Evolutionary conservation across 1,140 invertebrate genomes (phyloP).

Genomic region (Tetragonula clypearis): DNA sequence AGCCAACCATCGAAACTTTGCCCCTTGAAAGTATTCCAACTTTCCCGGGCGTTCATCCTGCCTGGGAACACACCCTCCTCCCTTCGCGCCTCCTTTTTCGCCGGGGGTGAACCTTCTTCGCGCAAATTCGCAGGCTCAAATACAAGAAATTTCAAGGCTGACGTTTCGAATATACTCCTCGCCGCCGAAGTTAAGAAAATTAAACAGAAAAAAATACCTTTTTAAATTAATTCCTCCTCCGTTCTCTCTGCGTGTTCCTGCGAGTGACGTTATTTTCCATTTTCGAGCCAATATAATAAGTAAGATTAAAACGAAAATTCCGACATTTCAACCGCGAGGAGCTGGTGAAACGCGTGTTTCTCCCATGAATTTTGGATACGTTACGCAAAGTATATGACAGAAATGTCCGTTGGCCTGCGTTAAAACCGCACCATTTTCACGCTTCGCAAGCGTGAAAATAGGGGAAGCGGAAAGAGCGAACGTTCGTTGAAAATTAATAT

Average conservation of each 20-base stretch:
- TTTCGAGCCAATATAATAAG: no score
- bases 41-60: conserved; percentile 30
- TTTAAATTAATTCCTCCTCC: no score
- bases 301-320: neutral
- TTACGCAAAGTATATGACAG: neutral
- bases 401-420: neutral
- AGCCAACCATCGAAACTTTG: conserved; percentile 40
- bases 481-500: neutral
- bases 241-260: no score
- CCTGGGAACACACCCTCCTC: conserved; percentile 5
- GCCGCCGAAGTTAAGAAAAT: neutral
- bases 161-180: neutral
- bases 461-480: neutral
- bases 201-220: no score
- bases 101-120: conserved; percentile 1
- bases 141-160: conserved; percentile 29
- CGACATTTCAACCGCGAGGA: neutral
- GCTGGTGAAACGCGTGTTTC: neutral
- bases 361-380: neutral
- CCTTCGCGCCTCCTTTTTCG: neutral
- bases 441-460: neutral
- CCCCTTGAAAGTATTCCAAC: conserved; percentile 47
- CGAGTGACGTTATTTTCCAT: no score
- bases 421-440: neutral
- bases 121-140: neutral